Base-by-base conservation (phyloP, 2,888 invertebrate species). In the Leptinotarsa peninsularis region DNA sequence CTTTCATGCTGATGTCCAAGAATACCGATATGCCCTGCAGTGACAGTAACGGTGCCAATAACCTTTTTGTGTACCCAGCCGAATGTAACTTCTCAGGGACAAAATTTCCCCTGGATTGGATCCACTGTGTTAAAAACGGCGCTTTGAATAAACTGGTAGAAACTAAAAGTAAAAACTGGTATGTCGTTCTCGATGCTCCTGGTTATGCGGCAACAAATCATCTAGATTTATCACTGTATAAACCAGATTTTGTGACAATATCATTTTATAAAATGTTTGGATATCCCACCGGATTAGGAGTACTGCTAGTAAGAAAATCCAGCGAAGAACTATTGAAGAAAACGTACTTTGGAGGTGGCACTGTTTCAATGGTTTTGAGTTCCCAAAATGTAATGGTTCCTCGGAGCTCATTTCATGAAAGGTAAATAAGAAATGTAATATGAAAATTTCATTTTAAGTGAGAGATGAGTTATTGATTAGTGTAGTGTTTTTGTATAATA, bases 251-350 rank as follows among this genome's bases (percentile, higher is more conserved):
- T 90, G 93, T 98, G 0, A 92, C 93, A 73, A 75, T 99, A 21
- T 98, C 98, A 1, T 99, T 99, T 90, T 99, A 99, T 89, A 99
- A 98, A 90, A 95, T 99, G 84, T 98, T 99, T 90, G 95, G 95
- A 23, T 98, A 95, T 87, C 99, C 99, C 1, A 98, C 98, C 70
- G 99, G 99, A 4, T 89, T 98, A 21, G 99, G 98, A 49, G 98
- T 96, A 15, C 87, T 98, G 23, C 86, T 98, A 73, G 94, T 98
- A 0, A 93, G 90, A 84, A 95, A 94, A 85, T 86, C 88, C 23
- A 93, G 92, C 85, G 88, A 89, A 54, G 76, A 89, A 83, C 88
- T 92, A 13, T 88, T 97, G 78, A 90, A 91, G 67, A 94, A 94
- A 85, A 89, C 87, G 72, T 98, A 96, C 87, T 98, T 96, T 90